phyloP scores from a whole-genome alignment of 2,113 vertebrate species.

The Passerina amoena region DNA sequence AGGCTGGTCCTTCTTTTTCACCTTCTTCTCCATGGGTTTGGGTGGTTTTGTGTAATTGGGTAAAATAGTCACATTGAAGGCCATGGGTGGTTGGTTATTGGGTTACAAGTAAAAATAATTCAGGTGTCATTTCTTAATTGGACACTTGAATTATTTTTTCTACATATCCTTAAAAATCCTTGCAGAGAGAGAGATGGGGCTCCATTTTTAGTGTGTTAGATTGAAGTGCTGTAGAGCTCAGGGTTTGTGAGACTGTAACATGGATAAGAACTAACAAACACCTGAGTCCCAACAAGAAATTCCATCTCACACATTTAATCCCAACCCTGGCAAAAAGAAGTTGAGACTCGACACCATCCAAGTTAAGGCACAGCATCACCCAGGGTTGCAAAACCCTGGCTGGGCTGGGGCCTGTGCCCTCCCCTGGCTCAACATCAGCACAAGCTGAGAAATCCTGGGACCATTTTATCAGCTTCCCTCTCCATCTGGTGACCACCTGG shows the following conservation, averaged over 20 bases:
- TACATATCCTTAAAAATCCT: neutral
- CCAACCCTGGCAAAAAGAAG: neutral
- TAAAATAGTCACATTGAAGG: neutral
- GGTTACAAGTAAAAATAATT: neutral
- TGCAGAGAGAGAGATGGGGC: neutral
- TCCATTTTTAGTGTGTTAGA: neutral
- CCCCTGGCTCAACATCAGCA: neutral
- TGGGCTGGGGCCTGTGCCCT: neutral
- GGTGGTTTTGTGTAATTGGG: neutral
- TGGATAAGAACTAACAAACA: neutral
- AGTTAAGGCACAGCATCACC: neutral
- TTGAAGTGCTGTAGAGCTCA: neutral
- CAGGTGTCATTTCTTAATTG: neutral
- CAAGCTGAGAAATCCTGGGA: neutral
- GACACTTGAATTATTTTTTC: neutral
- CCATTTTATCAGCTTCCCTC: neutral
- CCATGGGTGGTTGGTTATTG: neutral
- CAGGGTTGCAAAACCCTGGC: accelerated
- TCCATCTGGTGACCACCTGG: accelerated
- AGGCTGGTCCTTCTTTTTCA: neutral
- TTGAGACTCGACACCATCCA: neutral
- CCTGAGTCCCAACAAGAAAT: neutral
- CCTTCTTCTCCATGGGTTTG: neutral
- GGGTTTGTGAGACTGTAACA: neutral
- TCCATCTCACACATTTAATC: neutral